Percentiles rank a stretch among this genome's conserved stretches.
phyloP scores from a whole-genome alignment of 2,888 invertebrate genomes.

The Drosophila tripunctata region DNA sequence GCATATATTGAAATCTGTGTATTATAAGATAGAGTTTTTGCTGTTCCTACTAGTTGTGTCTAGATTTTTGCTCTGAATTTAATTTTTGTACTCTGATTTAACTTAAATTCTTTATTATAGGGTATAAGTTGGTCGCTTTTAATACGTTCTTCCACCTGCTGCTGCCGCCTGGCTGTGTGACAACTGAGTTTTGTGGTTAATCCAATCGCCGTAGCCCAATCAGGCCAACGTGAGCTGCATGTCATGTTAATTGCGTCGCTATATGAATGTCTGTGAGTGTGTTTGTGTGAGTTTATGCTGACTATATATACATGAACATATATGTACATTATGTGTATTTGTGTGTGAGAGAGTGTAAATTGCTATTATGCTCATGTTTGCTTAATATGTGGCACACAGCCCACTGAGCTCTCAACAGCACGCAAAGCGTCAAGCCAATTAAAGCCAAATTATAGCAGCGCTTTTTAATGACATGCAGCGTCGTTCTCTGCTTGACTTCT shows the following conservation, averaged over 20 bases:
- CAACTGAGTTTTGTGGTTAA: slow-evolving; percentile 68
- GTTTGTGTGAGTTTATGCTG: neutral
- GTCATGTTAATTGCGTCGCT: slow-evolving; percentile 72
- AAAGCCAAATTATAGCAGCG: slow-evolving; percentile 73
- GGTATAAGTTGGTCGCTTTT: slow-evolving; percentile 4
- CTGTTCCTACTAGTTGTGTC: too few relatives aligned
- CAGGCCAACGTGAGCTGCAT: slow-evolving; percentile 71
- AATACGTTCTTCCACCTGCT: slow-evolving; percentile 49
- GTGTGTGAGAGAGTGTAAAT: slow-evolving; percentile 53
- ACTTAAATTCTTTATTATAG: neutral
- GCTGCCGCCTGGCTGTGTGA: slow-evolving; percentile 24
- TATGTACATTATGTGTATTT: slow-evolving; percentile 3
- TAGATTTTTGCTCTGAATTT: too few relatives aligned
- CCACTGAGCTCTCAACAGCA: slow-evolving; percentile 49
- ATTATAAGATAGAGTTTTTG: too few relatives aligned
- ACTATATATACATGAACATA: neutral
- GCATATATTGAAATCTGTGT: too few relatives aligned
- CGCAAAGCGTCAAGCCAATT: slow-evolving; percentile 76
- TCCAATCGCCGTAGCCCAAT: slow-evolving; percentile 69
- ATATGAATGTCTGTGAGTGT: slow-evolving; percentile 2
- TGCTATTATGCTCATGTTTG: slow-evolving; percentile 78
- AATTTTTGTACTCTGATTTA: neutral
- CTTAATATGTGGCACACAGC: slow-evolving; percentile 72
- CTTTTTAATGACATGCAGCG: slow-evolving; percentile 74
- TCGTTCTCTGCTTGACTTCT: slow-evolving; percentile 6